Evolutionary conservation across 2,888 invertebrate genomes (phyloP).

Genomic region (Xestoiulus laeticollis): DNA sequence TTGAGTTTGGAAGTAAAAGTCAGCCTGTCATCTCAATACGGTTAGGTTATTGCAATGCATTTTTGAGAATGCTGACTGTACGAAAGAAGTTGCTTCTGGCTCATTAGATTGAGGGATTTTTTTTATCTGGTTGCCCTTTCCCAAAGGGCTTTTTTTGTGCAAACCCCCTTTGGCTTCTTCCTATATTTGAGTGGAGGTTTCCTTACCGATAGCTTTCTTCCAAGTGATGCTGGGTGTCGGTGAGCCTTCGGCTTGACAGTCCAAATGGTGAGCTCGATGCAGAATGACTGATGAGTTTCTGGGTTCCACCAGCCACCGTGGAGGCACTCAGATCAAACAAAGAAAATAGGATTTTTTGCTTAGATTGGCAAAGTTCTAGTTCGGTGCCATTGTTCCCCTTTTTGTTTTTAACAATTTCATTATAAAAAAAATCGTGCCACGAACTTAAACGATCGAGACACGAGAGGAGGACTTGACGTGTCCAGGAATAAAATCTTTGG

Average conservation of each 20-base stretch:
- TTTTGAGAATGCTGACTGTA: not conserved
- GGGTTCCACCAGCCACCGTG: constrained; percentile 60
- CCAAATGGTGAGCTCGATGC: constrained; percentile 53
- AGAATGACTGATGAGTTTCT: constrained; percentile 59
- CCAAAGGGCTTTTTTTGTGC: constrained; percentile 4
- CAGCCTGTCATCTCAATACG: not conserved
- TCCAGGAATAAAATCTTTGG: not conserved
- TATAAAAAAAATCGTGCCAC: not conserved
- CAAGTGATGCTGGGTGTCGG: constrained; percentile 55
- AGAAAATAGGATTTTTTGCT: constrained; percentile 47
- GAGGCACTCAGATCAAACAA: constrained; percentile 59
- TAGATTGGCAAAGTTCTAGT: constrained; percentile 50
- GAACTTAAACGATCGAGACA: not conserved
- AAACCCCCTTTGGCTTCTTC: not conserved
- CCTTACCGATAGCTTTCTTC: constrained; percentile 56
- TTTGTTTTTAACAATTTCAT: not conserved
- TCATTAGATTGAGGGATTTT: not conserved
- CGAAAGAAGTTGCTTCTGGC: not conserved
- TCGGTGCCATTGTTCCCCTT: not conserved
- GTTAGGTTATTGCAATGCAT: not conserved
- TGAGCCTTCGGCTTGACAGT: constrained; percentile 56
- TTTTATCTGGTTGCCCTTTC: not conserved
- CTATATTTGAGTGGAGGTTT: not conserved
- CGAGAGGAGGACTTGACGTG: not conserved
- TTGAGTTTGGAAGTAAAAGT: too few species aligned